Evolutionary conservation across 2,888 invertebrate species (phyloP).

Genomic region (Eumacrocentrus americanus): DNA sequence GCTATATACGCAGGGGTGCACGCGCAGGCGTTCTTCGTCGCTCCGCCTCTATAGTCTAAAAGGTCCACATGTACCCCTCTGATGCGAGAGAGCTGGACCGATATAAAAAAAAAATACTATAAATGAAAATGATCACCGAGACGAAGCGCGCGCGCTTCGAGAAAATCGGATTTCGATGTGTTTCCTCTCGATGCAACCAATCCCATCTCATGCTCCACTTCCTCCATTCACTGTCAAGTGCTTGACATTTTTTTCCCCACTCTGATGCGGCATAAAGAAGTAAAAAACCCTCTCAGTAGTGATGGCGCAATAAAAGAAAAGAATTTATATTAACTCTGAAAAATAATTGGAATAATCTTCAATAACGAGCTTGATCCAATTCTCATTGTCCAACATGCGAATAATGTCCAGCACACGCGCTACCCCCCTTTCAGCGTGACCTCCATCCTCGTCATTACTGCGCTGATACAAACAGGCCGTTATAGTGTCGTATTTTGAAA

Average conservation of each 20-base stretch:
- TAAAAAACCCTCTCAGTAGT: not conserved
- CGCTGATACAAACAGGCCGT: not conserved
- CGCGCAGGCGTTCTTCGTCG: slow-evolving; percentile 30
- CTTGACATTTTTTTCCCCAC: not conserved
- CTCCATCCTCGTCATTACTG: not conserved
- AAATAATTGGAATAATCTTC: too few relatives aligned
- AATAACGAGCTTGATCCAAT: not conserved
- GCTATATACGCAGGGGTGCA: slow-evolving; percentile 28
- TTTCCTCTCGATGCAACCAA: slow-evolving; percentile 25
- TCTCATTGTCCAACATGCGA: too few relatives aligned
- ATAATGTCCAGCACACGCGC: too few relatives aligned
- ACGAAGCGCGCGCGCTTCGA: slow-evolving; percentile 1
- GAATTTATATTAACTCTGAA: too few relatives aligned
- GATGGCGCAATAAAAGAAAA: too few relatives aligned
- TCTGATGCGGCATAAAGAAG: not conserved
- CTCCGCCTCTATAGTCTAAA: slow-evolving; percentile 31
- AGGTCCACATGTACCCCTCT: slow-evolving; percentile 23
- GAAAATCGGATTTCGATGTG: slow-evolving; percentile 44
- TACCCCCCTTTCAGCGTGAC: too few relatives aligned
- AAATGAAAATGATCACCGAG: slow-evolving; percentile 46
- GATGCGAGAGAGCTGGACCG: slow-evolving; percentile 36
- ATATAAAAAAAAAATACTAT: slow-evolving; percentile 36
- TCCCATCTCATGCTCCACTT: slow-evolving; percentile 21
- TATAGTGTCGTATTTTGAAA: not conserved
- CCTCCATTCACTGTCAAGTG: slow-evolving; percentile 22